Percentiles rank a stretch among this genome's conserved stretches.
phyloP scores from a whole-genome alignment of 2,888 invertebrate genomes.

The Volucella zonaria region DNA sequence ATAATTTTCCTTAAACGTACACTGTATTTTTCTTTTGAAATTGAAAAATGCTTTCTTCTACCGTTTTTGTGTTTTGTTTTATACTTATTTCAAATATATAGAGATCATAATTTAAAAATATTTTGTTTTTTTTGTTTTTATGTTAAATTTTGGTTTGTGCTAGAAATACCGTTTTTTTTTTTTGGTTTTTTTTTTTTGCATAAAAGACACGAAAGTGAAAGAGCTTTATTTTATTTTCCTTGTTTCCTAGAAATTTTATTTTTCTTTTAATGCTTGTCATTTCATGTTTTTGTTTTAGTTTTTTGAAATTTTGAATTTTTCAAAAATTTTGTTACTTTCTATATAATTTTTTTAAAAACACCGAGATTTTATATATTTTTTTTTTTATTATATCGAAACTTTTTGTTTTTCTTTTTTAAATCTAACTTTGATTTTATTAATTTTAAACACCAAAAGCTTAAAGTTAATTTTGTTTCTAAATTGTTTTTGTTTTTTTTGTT shows the following conservation, averaged over 20 bases:
- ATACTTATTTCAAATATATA: slow-evolving; percentile 80
- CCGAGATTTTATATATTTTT: slow-evolving; percentile 62
- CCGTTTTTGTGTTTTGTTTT: slow-evolving; percentile 59
- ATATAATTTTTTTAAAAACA: slow-evolving; percentile 70
- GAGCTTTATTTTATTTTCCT: slow-evolving; percentile 78
- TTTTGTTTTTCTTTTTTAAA: slow-evolving; percentile 73
- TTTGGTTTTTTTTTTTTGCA: slow-evolving; percentile 76
- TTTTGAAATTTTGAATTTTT: slow-evolving; percentile 52
- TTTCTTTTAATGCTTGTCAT: slow-evolving; percentile 75
- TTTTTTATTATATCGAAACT: slow-evolving; percentile 52
- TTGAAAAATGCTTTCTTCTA: slow-evolving; percentile 64
- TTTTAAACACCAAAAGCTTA: slow-evolving; percentile 83
- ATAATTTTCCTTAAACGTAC: slow-evolving; percentile 75
- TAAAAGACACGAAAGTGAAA: slow-evolving; percentile 83
- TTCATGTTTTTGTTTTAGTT: slow-evolving; percentile 74
- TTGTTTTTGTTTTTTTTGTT: slow-evolving; percentile 75
- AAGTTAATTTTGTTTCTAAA: slow-evolving; percentile 80
- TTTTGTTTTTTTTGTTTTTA: slow-evolving; percentile 46
- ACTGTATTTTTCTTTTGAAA: slow-evolving; percentile 77
- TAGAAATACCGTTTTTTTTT: slow-evolving; percentile 74
- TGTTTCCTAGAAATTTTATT: slow-evolving; percentile 66
- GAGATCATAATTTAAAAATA: slow-evolving; percentile 76
- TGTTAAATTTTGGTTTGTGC: slow-evolving; percentile 47
- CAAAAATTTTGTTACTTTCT: slow-evolving; percentile 76
- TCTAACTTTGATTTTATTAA: slow-evolving; percentile 75